A percentile compares a stretch with the other conserved stretches of the same genome.
phyloP scores from a whole-genome alignment of 2,888 invertebrate genomes.

The Tribolium freemani region DNA sequence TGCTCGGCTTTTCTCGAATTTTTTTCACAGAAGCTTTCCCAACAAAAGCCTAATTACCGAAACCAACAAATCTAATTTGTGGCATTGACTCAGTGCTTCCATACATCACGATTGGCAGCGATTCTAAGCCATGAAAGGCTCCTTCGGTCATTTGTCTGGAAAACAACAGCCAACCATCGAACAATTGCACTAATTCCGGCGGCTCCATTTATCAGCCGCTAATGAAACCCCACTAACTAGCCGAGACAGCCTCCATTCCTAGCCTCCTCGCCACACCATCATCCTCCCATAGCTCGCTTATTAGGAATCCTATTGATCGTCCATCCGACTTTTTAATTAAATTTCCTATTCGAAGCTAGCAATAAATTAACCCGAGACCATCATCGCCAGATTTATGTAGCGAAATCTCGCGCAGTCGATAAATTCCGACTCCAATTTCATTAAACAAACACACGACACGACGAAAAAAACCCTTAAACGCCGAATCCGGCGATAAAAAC shows the following conservation, averaged over 20 bases:
- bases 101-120: conserved; percentile 46
- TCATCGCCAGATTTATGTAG: conserved; percentile 23
- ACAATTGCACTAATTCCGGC: conserved; percentile 40
- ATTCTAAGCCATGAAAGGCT: conserved; percentile 24
- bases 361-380: conserved; percentile 28
- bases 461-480: conserved; percentile 50
- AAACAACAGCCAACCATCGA: conserved; percentile 30
- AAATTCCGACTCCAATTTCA: conserved; percentile 38
- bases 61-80: conserved; percentile 54
- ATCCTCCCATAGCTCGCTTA: conserved; percentile 15
- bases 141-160: conserved; percentile 26
- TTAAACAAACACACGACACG: conserved; percentile 33
- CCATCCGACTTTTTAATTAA: conserved; percentile 30
- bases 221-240: conserved; percentile 38
- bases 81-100: conserved; percentile 41
- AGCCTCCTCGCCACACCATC: background rate
- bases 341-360: conserved; percentile 31
- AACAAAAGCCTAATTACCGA: conserved; percentile 54
- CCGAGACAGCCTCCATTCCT: conserved; percentile 33
- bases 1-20: too few species aligned
- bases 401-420: conserved; percentile 18
- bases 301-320: conserved; percentile 24
- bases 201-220: conserved; percentile 32
- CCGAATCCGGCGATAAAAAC: conserved; percentile 51
- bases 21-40: conserved; percentile 9